Percentiles rank a stretch among this genome's conserved stretches.
Conservation (phyloP, 2,888 invertebrate genomes). For the Cremastobaeus sp. region DNA sequence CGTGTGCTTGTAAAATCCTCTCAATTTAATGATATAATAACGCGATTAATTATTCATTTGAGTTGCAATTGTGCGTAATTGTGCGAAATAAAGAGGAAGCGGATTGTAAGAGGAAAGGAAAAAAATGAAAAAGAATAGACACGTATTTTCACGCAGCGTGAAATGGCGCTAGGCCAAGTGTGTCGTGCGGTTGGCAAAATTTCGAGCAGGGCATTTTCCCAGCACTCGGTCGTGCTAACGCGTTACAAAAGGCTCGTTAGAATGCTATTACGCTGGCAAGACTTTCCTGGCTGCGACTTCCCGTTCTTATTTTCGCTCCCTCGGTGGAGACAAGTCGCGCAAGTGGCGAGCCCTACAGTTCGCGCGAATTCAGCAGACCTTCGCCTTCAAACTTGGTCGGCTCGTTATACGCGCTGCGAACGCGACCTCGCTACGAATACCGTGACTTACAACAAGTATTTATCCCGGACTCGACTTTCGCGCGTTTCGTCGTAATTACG, state of each 20-base stretch:
- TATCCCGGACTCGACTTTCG: too few species aligned
- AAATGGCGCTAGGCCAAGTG: conserved; percentile 7
- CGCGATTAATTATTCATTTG: conserved; percentile 6
- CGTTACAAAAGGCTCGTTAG: conserved; percentile 65
- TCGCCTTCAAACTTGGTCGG: conserved; percentile 68
- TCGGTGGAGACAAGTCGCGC: conserved; percentile 13
- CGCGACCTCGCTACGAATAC: conserved; percentile 45
- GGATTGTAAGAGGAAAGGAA: not conserved
- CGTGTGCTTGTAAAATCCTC: conserved; percentile 1
- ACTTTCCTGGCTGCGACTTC: conserved; percentile 46
- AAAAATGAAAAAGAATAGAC: not conserved
- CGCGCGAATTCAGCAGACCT: conserved; percentile 54
- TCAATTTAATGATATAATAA: conserved; percentile 1
- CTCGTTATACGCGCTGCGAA: conserved; percentile 59
- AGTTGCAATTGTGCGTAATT: conserved; percentile 4
- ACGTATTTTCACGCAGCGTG: conserved; percentile 1
- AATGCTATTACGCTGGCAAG: conserved; percentile 62
- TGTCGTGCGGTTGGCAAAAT: conserved; percentile 7
- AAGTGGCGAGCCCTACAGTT: conserved; percentile 25
- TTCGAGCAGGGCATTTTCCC: conserved; percentile 34
- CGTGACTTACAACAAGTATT: conserved; percentile 43
- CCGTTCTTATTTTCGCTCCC: conserved; percentile 42
- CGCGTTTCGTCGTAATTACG: too few species aligned
- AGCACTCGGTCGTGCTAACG: conserved; percentile 42
- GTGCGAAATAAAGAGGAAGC: not conserved